A percentile compares a stretch with the other conserved stretches of the same genome.
phyloP scores from a whole-genome alignment of 1,140 invertebrate genomes.

The Drosophila tani region DNA sequence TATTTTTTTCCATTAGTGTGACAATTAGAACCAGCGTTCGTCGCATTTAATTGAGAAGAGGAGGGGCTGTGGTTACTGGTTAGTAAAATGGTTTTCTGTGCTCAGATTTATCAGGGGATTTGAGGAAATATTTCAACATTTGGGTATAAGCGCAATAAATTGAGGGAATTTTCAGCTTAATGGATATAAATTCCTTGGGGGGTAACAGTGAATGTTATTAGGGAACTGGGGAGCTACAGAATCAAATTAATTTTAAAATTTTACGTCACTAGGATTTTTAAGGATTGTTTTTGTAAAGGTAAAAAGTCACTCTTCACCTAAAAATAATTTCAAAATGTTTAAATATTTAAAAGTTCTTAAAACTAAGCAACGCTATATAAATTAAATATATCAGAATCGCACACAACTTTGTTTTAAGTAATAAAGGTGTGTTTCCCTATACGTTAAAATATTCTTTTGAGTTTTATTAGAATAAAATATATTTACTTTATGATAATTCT shows the following conservation, averaged over 20 bases:
- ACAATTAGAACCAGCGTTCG: slow-evolving; percentile 30
- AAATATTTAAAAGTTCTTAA: no score
- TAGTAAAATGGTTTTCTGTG: slow-evolving; percentile 10
- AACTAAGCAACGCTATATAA: no score
- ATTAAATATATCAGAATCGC: no score
- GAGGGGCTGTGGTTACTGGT: slow-evolving; percentile 1
- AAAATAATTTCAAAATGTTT: not conserved
- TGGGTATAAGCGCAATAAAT: not conserved
- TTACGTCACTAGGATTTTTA: fast-evolving
- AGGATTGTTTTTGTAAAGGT: not conserved
- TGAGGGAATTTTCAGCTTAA: not conserved
- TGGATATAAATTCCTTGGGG: not conserved
- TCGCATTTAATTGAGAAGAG: slow-evolving; percentile 17
- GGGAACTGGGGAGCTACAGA: not conserved
- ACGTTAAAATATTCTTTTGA: no score
- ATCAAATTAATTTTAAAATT: not conserved
- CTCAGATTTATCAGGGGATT: slow-evolving; percentile 18
- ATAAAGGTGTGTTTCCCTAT: no score
- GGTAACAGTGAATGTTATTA: not conserved
- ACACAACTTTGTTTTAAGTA: no score
- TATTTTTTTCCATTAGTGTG: slow-evolving; percentile 18
- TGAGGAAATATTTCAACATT: slow-evolving; percentile 2
- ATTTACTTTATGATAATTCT: no score
- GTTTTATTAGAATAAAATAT: no score
- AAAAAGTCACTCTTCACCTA: not conserved